Evolutionary conservation across 2,888 invertebrate species (phyloP).

Genomic region (Megastigmus dorsalis): DNA sequence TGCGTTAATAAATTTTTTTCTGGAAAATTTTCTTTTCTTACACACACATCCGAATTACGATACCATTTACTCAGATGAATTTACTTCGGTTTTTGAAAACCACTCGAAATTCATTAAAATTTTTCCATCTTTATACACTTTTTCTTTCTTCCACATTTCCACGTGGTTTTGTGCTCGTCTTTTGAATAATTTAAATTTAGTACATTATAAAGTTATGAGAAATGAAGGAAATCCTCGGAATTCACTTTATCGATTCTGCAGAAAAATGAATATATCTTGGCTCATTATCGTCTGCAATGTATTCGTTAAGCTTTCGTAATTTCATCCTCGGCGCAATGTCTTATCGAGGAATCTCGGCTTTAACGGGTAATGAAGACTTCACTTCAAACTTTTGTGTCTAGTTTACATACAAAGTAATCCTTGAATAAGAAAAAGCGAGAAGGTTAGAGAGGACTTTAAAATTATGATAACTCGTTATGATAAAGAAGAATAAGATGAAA

Average conservation of each 20-base stretch:
- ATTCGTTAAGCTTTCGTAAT: conserved; percentile 39
- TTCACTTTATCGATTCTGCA: conserved; percentile 31
- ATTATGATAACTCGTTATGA: no score
- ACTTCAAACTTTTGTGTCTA: not conserved
- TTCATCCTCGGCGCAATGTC: conserved; percentile 31
- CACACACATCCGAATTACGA: not conserved
- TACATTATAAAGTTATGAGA: conserved; percentile 11
- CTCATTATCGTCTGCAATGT: conserved; percentile 31
- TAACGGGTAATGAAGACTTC: conserved; percentile 24
- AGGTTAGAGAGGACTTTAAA: no score
- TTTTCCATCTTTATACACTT: not conserved
- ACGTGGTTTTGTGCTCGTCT: not conserved
- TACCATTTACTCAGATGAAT: no score
- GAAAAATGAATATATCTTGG: conserved; percentile 34
- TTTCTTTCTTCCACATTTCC: not conserved
- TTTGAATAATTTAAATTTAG: conserved; percentile 28
- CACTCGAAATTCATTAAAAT: no score
- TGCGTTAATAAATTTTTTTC: no score
- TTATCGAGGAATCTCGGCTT: conserved; percentile 25
- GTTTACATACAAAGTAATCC: conserved; percentile 13
- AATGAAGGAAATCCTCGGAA: conserved; percentile 10
- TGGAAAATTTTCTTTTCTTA: not conserved
- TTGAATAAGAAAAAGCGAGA: no score
- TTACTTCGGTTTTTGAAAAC: no score
- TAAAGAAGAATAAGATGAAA: not conserved